Base-by-base conservation (phyloP, 30 jellyfish, hydroid and myxozoan species). In the Pseudorhiza aurosa region DNA sequence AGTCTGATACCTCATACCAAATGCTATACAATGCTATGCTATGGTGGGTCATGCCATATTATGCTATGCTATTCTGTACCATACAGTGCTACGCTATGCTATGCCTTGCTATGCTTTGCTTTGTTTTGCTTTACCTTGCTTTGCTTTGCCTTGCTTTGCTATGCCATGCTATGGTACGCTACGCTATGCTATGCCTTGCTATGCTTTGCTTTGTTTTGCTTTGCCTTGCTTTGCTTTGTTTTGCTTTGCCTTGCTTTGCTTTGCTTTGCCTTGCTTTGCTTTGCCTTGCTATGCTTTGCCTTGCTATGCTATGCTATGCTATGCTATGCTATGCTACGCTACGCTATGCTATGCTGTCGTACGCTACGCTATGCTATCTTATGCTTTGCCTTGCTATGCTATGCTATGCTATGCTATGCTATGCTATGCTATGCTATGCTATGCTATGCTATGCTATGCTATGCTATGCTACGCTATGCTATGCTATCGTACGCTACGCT, bases 281-380 rank as follows among this genome's bases (percentile, higher is more conserved):
- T 5, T 50, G 65, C 65, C n/a, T 5, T 50, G 65, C 65, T 50
- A 14, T 50, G 65, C 65, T 50, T 50, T 50, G 65, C 65, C n/a
- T 5, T 50, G 65, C 65, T 12, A 39, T 39, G 50, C 50, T 12
- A 39, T 39, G 50, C 50, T 12, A 39, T 39, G 50, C 50, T 47
- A 8, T 47, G 62, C 22, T 15, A 9, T 47, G 0, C 62, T 0
- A 47, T 0, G 25, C 21, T 47, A 1, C 14, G 70, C 43, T 1
- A 31, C 30, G 33, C 51, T 0, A 30, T 11, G 69, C 4, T 11
- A 1, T 55, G 69, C 69, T 8, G 22, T 55, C 33, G 26, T 51
- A 51, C 1, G 45, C 72, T 27, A 58, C 26, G 45, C 45, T 3
- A 24, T 58, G 45, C 72, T 0, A 58, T 58, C 2, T 8, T 58